Percentiles rank a stretch among this genome's conserved stretches.
Evolutionary conservation across 2,888 invertebrate species (phyloP).

Genomic region (Latheticus oryzae): DNA sequence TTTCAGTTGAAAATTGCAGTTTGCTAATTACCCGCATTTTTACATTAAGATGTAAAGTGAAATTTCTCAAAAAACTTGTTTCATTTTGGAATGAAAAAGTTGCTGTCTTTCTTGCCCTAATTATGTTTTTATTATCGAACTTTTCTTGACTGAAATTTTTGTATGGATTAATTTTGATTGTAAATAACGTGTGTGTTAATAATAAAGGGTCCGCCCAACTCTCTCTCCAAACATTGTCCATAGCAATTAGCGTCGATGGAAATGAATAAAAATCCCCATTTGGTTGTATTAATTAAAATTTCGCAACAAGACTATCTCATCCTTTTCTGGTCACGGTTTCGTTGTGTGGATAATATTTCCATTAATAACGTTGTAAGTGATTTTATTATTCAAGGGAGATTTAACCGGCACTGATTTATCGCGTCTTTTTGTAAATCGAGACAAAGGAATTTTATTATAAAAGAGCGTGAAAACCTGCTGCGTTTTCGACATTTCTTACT

Average conservation of each 20-base stretch:
- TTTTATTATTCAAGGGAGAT: conserved; percentile 36
- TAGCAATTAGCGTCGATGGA: conserved; percentile 26
- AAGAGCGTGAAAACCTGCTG: conserved; percentile 40
- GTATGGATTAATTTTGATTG: conserved; percentile 20
- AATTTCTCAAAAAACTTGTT: conserved; percentile 4
- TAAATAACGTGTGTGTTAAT: conserved; percentile 31
- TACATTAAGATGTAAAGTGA: too few relatives aligned
- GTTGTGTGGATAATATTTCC: conserved; percentile 44
- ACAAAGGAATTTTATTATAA: conserved; percentile 28
- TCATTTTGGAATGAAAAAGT: conserved; percentile 15
- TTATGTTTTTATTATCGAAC: conserved; percentile 2
- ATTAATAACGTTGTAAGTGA: conserved; percentile 45
- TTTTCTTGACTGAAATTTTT: conserved; percentile 7
- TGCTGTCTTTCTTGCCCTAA: too few relatives aligned
- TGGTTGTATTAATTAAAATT: conserved; percentile 43
- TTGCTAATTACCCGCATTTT: too few relatives aligned
- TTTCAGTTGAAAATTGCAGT: too few relatives aligned
- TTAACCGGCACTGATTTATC: conserved; percentile 27
- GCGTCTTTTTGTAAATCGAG: conserved; percentile 13
- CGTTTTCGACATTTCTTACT: conserved; percentile 28
- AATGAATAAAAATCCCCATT: conserved; percentile 40
- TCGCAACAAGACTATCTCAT: conserved; percentile 29
- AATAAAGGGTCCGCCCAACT: conserved; percentile 36
- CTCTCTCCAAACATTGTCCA: conserved; percentile 31
- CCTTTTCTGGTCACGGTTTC: conserved; percentile 43